Conservation (phyloP, 2,113 vertebrate genomes). For the Baryphthengus martii region DNA sequence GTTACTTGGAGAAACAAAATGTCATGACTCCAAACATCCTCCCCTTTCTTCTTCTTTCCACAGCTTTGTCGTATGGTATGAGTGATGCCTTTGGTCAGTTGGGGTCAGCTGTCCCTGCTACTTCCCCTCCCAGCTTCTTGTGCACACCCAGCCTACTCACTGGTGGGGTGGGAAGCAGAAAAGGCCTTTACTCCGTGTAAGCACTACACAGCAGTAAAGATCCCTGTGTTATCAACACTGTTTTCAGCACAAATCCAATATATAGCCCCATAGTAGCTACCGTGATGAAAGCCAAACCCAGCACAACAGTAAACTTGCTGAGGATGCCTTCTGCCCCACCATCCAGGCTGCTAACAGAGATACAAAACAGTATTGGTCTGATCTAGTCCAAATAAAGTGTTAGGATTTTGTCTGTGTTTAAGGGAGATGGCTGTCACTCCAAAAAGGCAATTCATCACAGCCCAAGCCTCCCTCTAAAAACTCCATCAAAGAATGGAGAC, state of each 20-base stretch:
- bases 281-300: background rate
- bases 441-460: background rate
- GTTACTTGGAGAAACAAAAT: background rate
- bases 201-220: background rate
- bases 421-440: background rate
- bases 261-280: background rate
- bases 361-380: background rate
- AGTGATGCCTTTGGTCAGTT: background rate
- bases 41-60: background rate
- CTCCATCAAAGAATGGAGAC: background rate
- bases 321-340: background rate
- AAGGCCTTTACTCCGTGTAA: background rate
- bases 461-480: background rate
- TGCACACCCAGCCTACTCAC: background rate
- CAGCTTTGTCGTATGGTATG: background rate
- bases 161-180: background rate
- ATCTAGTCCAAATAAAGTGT: background rate
- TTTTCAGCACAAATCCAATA: background rate
- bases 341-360: background rate
- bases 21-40: background rate
- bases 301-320: background rate
- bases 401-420: background rate
- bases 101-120: background rate
- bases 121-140: background rate
- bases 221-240: background rate